Percentiles rank a stretch among this genome's conserved stretches.
These are phyloP conservation scores for Butorides virescens DNA, from an alignment of 2,113 vertebrate species.

Conservation along the genomic window DNA sequence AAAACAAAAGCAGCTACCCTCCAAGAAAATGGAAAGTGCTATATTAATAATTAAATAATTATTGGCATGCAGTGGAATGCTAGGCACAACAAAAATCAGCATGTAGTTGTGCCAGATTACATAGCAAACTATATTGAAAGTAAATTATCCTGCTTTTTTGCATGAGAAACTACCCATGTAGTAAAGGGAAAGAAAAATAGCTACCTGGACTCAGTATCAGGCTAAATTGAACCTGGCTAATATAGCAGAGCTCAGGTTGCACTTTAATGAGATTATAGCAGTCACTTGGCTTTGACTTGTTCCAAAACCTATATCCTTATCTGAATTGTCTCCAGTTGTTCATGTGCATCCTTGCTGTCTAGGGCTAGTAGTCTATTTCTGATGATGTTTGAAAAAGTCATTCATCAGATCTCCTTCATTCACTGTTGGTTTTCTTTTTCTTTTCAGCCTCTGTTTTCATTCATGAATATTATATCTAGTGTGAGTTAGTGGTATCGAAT, in stretches of 20 bases:
- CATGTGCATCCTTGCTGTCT: background rate
- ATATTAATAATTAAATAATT: background rate
- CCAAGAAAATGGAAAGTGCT: background rate
- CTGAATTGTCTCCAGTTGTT: background rate
- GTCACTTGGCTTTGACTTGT: background rate
- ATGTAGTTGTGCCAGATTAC: background rate
- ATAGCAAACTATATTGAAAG: background rate
- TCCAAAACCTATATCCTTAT: background rate
- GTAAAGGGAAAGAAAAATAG: background rate
- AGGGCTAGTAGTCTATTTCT: background rate
- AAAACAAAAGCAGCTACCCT: background rate
- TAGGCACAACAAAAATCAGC: background rate
- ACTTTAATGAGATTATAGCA: background rate
- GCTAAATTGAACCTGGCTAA: background rate
- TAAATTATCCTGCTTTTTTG: background rate
- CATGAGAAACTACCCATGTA: background rate
- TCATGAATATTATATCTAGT: background rate
- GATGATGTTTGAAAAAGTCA: background rate
- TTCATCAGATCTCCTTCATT: background rate
- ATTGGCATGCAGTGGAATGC: background rate
- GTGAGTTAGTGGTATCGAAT: background rate
- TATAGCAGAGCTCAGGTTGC: background rate
- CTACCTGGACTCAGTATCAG: background rate
- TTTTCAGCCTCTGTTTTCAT: background rate
- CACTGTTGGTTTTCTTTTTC: background rate